Conservation (phyloP, 2,888 invertebrate species). For the Protodeltote pygarga region DNA sequence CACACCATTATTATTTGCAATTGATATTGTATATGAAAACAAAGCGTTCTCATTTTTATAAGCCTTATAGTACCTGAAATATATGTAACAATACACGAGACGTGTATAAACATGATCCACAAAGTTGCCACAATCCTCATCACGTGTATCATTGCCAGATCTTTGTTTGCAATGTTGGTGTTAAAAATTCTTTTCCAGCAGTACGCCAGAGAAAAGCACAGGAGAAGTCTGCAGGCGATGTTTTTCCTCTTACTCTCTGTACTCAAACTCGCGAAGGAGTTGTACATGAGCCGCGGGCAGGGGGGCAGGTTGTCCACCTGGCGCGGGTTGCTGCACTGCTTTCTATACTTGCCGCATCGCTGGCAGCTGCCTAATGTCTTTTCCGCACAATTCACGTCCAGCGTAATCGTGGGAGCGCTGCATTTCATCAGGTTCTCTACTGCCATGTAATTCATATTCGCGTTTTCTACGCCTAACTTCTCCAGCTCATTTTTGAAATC, state of each 20-base stretch:
- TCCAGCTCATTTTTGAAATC: constrained; percentile 54
- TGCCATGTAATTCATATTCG: constrained; percentile 63
- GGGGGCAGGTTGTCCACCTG: constrained; percentile 56
- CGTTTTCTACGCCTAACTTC: constrained; percentile 57
- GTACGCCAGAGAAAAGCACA: constrained; percentile 78
- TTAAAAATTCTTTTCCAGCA: constrained; percentile 78
- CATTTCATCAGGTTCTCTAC: constrained; percentile 63
- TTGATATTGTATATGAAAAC: too few species aligned
- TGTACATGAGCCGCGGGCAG: constrained; percentile 71
- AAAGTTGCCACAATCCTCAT: constrained; percentile 88
- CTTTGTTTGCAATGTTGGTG: constrained; percentile 80
- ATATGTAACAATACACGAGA: constrained; percentile 88
- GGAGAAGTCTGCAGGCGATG: constrained; percentile 63
- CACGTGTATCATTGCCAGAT: constrained; percentile 86
- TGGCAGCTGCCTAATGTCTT: constrained; percentile 68
- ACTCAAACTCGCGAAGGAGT: constrained; percentile 68
- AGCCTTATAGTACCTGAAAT: constrained; percentile 87
- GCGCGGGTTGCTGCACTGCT: constrained; percentile 68
- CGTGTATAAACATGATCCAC: constrained; percentile 89
- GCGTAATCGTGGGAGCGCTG: constrained; percentile 70
- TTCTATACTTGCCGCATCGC: constrained; percentile 78
- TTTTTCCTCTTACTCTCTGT: constrained; percentile 65
- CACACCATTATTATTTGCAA: background rate
- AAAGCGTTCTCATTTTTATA: too few species aligned
- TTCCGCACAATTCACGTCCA: constrained; percentile 74